Base-by-base conservation (phyloP, 2,888 invertebrate genomes). In the Heteromurus nitidus region DNA sequence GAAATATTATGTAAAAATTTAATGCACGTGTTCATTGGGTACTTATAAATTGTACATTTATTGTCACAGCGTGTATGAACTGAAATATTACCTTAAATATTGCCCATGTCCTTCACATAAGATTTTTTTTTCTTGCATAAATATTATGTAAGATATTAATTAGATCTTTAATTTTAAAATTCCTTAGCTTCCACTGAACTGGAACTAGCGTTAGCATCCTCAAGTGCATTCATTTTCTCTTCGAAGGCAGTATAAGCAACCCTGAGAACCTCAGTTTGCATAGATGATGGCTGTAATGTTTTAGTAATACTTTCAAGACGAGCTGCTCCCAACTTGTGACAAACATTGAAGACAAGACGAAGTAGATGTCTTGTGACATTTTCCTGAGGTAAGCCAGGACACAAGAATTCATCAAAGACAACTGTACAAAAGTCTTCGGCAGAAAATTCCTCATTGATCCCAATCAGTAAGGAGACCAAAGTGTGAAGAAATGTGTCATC, bases 401-500 rank as follows among this genome's bases (percentile, higher is more conserved):
- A 94, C 88, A 98, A 95, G 89, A 98, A 98, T 89, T 97, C 97
- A 89, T 98, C 97, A 90, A 98, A 97, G 55, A 98, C 92, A 0
- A 96, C 95, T 1, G 96, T 96, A 89, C 97, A 97, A 89, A 98
- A 97, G 87, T 97, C 97, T 90, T 97, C 96, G 0, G 95, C 94
- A 85, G 95, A 92, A 88, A 98, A 98, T 89, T 97, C 97, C 86
- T 98, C 98, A 2, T 94, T 93, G 91, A 97, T 93, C 82, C 95
- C 94, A 86, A 97, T 94, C 7, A 98, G 91, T 60, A 95, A 90
- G 0, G 95, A 94, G 22, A 95, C 95, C 87, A 98, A 90, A 16
- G 96, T 95, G 91, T 98, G 98, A 76, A 98, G 90, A 89, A 97
- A 97, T 3, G 97, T 97, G 91, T 98, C 98, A 89, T 97, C 97